Evolutionary conservation across 2,113 vertebrate species (phyloP).

Genomic region (Cryptomyrus ogoouensis): DNA sequence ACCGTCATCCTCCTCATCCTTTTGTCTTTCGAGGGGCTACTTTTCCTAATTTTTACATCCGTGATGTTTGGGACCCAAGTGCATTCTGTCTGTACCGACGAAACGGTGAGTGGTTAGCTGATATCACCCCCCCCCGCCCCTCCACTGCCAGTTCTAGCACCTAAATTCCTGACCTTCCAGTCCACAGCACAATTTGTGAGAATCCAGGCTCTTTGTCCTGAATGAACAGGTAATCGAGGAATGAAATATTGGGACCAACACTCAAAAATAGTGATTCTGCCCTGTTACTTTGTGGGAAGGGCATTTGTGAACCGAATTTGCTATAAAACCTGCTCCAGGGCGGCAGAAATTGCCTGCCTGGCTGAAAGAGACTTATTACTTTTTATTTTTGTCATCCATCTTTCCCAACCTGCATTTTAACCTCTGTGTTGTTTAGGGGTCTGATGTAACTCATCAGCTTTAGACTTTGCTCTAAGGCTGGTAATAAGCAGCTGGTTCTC

Average conservation of each 20-base stretch:
- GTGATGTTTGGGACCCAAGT: constrained; percentile 98
- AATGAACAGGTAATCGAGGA: not conserved
- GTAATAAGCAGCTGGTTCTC: not conserved
- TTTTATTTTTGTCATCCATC: not conserved
- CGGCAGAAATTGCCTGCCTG: not conserved
- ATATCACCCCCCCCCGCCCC: not conserved
- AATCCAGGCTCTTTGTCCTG: not conserved
- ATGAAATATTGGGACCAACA: not conserved
- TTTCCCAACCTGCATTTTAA: not conserved
- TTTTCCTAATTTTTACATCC: constrained; percentile 93
- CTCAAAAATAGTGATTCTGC: not conserved
- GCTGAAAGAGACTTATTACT: not conserved
- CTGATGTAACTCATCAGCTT: not conserved
- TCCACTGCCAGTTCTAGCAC: not conserved
- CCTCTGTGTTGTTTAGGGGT: not conserved
- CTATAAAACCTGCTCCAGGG: not conserved
- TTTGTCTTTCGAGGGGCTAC: constrained; percentile 88
- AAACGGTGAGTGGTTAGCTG: constrained; percentile 75
- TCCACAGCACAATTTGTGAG: not conserved
- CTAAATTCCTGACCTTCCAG: not conserved
- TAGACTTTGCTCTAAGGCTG: not conserved
- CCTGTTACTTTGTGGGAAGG: not conserved
- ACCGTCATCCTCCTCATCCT: constrained; percentile 95
- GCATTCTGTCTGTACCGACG: constrained; percentile 93
- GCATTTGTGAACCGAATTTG: not conserved